These are phyloP conservation scores for Tribolium madens DNA, from an alignment of 1,140 invertebrate species.

Conservation along the genomic window DNA sequence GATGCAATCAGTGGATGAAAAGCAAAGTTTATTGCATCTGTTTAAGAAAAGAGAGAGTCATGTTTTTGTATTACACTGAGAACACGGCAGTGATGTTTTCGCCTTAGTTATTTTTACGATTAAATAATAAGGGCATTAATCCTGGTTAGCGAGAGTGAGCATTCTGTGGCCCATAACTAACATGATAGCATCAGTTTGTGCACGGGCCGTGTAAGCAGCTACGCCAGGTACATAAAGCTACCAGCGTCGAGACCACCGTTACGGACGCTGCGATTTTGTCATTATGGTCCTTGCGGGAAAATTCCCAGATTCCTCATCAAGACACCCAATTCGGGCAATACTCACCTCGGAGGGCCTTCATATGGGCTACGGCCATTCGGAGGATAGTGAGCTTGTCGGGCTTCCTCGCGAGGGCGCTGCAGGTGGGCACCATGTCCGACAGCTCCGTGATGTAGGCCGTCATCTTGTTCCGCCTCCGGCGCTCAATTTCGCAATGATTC, in stretches of 20 bases:
- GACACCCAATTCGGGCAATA: conserved; percentile 35
- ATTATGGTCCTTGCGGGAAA: not conserved
- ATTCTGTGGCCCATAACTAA: conserved; percentile 61
- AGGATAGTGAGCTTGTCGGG: conserved; percentile 99
- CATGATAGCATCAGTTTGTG: conserved; percentile 59
- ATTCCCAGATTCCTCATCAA: conserved; percentile 29
- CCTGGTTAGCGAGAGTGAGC: conserved; percentile 58
- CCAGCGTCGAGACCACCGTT: conserved; percentile 50
- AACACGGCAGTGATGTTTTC: conserved; percentile 44
- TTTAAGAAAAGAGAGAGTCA: conserved; percentile 44
- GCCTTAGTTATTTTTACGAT: conserved; percentile 48
- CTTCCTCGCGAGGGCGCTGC: conserved; percentile 95
- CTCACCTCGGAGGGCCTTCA: conserved; percentile 95
- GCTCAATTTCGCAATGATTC: conserved; percentile 99
- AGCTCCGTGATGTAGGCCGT: conserved; percentile 99
- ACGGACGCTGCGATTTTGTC: conserved; percentile 32
- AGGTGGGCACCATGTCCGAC: conserved; percentile 99
- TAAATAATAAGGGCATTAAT: conserved; percentile 61
- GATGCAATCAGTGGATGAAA: conserved; percentile 25
- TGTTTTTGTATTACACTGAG: conserved; percentile 48
- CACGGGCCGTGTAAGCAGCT: conserved; percentile 45
- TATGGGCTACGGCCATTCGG: conserved; percentile 99
- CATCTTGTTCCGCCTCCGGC: conserved; percentile 99
- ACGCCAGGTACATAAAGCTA: conserved; percentile 35
- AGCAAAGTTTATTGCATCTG: conserved; percentile 23